Percentiles rank a stretch among this genome's conserved stretches.
Evolutionary conservation across 2,113 vertebrate species (phyloP).

Genomic region (Lamprotornis superbus): DNA sequence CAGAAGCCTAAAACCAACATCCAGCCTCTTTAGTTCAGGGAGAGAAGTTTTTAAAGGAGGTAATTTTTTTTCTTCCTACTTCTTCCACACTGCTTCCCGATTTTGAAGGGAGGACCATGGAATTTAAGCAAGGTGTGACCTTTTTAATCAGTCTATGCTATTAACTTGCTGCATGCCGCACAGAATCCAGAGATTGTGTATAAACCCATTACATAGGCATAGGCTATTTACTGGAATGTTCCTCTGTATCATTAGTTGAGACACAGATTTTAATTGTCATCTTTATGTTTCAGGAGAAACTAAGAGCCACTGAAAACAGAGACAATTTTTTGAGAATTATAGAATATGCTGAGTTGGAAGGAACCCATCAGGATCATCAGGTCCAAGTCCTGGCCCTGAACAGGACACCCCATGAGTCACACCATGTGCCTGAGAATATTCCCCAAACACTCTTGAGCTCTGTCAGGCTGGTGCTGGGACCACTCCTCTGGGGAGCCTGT

Average conservation of each 20-base stretch:
- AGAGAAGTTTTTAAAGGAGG: neutral
- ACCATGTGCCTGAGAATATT: neutral
- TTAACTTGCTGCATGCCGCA: neutral
- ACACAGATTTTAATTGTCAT: neutral
- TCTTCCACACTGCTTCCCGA: neutral
- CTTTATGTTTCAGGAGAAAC: neutral
- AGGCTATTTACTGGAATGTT: neutral
- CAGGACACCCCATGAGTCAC: neutral
- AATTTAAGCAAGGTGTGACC: neutral
- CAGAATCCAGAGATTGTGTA: neutral
- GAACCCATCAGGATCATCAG: neutral
- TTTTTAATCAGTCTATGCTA: neutral
- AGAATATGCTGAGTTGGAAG: neutral
- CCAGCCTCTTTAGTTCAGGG: neutral
- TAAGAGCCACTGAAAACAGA: neutral
- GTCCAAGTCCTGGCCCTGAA: neutral
- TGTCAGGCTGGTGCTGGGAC: neutral
- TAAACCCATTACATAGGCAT: neutral
- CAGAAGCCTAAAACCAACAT: neutral
- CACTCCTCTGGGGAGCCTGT: neutral
- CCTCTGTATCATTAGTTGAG: neutral
- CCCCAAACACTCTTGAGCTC: neutral
- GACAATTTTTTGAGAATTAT: neutral
- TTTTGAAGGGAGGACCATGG: neutral
- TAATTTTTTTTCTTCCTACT: neutral